phyloP scores from a whole-genome alignment of 2,888 invertebrate species.

The Heliconius ethilla region DNA sequence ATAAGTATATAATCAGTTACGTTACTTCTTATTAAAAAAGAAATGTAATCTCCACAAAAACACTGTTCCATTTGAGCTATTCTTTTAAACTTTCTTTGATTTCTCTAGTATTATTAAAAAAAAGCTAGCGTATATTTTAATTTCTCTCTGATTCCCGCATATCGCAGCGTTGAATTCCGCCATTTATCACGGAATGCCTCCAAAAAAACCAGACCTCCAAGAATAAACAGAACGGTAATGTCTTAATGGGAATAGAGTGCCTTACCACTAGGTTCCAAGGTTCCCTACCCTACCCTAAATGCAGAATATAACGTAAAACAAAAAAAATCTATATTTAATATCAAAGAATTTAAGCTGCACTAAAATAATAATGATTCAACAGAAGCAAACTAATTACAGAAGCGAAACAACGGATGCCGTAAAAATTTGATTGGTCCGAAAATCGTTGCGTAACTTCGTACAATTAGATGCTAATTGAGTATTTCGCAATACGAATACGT shows the following conservation, averaged over 20 bases:
- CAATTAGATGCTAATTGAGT: constrained; percentile 30
- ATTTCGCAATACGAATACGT: constrained; percentile 33
- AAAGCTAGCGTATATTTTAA: background rate
- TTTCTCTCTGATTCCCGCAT: background rate
- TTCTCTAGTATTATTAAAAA: constrained; percentile 5
- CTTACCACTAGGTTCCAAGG: too few relatives aligned
- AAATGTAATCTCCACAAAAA: constrained; percentile 21
- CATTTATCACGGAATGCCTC: too few relatives aligned
- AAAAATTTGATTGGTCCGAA: constrained; percentile 30
- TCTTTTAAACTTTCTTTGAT: background rate
- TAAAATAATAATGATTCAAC: constrained; percentile 1
- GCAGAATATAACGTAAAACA: too few relatives aligned
- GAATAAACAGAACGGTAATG: too few relatives aligned
- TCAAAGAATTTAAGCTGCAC: too few relatives aligned
- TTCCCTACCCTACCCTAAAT: too few relatives aligned
- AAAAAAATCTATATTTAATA: too few relatives aligned
- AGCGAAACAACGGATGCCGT: constrained; percentile 33
- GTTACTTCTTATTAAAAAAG: background rate
- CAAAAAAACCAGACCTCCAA: too few relatives aligned
- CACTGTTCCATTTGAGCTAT: constrained; percentile 6
- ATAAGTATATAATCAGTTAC: constrained; percentile 32
- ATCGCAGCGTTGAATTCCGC: too few relatives aligned
- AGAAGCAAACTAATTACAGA: constrained; percentile 22
- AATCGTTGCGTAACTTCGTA: constrained; percentile 21
- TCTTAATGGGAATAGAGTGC: too few relatives aligned